phyloP scores from a whole-genome alignment of 2,797 vertebrate species.

The Limnodromus scolopaceus region DNA sequence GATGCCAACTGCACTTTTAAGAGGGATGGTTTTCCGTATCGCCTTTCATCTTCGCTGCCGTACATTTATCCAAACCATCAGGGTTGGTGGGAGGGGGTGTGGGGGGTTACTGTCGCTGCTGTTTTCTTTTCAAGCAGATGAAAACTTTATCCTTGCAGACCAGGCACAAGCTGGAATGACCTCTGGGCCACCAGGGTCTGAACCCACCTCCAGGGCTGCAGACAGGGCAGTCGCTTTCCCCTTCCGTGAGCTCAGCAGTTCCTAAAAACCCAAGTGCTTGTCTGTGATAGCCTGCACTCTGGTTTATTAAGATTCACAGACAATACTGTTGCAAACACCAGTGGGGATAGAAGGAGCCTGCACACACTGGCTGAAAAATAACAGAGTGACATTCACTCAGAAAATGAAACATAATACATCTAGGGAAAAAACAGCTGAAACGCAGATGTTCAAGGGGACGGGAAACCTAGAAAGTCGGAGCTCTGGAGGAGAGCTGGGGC shows the following conservation, averaged over 20 bases:
- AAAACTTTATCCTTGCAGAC: background rate
- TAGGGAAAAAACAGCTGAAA: background rate
- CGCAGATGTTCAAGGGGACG: background rate
- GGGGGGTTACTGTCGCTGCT: background rate
- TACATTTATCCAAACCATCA: background rate
- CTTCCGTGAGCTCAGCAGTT: background rate
- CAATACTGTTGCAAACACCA: background rate
- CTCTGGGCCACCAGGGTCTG: background rate
- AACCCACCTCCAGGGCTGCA: background rate
- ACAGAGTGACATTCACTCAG: background rate
- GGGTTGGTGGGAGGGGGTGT: background rate
- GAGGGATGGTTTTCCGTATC: background rate
- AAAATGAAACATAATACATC: background rate
- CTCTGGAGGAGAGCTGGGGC: background rate
- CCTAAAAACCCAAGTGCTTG: background rate
- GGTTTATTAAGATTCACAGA: conserved; percentile 4
- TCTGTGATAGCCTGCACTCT: background rate
- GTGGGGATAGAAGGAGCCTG: background rate
- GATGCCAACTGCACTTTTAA: background rate
- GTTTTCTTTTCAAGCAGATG: background rate
- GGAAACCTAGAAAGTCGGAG: background rate
- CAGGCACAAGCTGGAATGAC: background rate
- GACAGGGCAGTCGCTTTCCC: background rate
- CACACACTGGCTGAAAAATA: background rate
- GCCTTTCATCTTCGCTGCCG: background rate